phyloP scores from a whole-genome alignment of 1,140 invertebrate genomes.

The Zaprionus nigranus region DNA sequence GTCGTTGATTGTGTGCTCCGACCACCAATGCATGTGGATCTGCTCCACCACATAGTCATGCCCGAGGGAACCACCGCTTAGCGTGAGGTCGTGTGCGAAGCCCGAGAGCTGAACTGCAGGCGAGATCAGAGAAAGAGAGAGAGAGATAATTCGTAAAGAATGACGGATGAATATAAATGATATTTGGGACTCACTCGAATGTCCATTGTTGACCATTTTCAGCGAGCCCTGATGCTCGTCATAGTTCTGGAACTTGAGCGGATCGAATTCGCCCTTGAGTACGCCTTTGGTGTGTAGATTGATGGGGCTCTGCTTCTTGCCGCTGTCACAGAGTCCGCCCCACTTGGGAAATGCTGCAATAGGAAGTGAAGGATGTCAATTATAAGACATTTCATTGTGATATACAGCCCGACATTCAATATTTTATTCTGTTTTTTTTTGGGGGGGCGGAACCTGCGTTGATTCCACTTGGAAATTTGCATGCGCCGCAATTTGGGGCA shows the following conservation, averaged over 20 bases:
- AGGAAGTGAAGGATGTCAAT: not conserved
- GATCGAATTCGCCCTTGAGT: conserved; percentile 73
- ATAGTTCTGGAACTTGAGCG: conserved; percentile 84
- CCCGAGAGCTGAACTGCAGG: conserved; percentile 84
- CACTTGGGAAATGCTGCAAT: conserved; percentile 83
- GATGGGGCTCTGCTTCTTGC: conserved; percentile 85
- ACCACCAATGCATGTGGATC: conserved; percentile 92
- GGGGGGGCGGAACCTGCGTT: conserved; percentile 3
- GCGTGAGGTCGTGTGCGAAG: conserved; percentile 73
- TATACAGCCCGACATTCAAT: too few species aligned
- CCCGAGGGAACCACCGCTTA: conserved; percentile 85
- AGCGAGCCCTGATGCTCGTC: conserved; percentile 71
- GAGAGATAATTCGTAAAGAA: conserved; percentile 5
- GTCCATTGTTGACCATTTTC: conserved; percentile 85
- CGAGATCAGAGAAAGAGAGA: not conserved
- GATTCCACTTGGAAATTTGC: conserved; percentile 43
- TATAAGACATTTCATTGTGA: not conserved
- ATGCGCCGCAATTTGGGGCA: conserved; percentile 70
- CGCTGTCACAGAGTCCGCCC: conserved; percentile 84
- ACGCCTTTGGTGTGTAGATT: conserved; percentile 76
- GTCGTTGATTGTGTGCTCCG: conserved; percentile 90
- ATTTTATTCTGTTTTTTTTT: not conserved
- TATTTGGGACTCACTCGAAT: conserved; percentile 83
- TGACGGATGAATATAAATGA: not conserved
- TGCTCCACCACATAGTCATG: conserved; percentile 87